phyloP scores from a whole-genome alignment of 2,797 vertebrate genomes.

The Gephyroberyx darwinii region DNA sequence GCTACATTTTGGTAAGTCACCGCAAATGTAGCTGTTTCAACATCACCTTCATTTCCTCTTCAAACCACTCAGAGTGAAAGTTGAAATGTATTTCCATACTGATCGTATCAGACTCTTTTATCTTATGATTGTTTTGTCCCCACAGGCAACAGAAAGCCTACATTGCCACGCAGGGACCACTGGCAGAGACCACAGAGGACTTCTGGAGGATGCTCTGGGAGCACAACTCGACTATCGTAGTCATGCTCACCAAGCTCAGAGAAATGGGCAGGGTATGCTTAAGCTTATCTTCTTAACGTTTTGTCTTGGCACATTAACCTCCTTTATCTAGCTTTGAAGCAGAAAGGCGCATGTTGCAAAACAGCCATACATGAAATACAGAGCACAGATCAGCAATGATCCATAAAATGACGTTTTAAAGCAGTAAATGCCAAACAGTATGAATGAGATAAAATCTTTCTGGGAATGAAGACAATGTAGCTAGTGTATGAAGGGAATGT shows the following conservation, averaged over 20 bases:
- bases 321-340: neutral
- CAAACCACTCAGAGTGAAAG: conserved; percentile 1
- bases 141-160: conserved; percentile 96
- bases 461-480: conserved; percentile 51
- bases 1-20: neutral
- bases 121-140: conserved; percentile 25
- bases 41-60: conserved; percentile 12
- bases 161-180: conserved; percentile 97
- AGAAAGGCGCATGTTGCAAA: conserved; percentile 1
- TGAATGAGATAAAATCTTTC: conserved; percentile 28
- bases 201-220: conserved; percentile 99
- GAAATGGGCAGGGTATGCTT: conserved; percentile 96
- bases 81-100: conserved; percentile 7
- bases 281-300: neutral
- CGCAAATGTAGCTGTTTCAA: neutral
- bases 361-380: conserved; percentile 18
- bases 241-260: conserved; percentile 98
- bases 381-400: neutral
- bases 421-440: conserved; percentile 2
- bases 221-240: conserved; percentile 98
- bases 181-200: conserved; percentile 99
- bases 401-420: conserved; percentile 9
- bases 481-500: conserved; percentile 39
- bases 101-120: neutral
- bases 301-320: conserved; percentile 9